Evolutionary conservation across 2,113 vertebrate genomes (phyloP), one percentile per base, ranked within the genome.

Genomic region (Erythrolamprus reginae): DNA sequence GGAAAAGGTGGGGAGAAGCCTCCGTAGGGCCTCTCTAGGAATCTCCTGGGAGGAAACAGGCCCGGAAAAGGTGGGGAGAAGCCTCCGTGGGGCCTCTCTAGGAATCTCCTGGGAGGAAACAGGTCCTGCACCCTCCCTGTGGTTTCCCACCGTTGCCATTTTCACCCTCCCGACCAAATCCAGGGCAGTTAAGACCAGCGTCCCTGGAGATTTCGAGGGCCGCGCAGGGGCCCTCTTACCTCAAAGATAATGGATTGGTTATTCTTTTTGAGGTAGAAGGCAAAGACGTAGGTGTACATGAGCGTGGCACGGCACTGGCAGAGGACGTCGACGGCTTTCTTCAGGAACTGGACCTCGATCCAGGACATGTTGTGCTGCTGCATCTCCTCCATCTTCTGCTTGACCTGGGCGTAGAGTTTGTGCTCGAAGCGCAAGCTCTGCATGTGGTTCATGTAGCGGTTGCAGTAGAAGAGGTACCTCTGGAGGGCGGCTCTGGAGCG

Each of bases 211-310:
- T 13, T 4, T 13, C 23, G 4, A 87, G 10, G 58, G 55, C 12
- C 2, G 1, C 50, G 2, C 21, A 23, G 28, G 6, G 26, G 1
- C 93, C 93, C 82, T 56, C 93, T 93, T 97, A 99, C 99, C 99
- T 99, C 99, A 97, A 99, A 99, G 97, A 99, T 99, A 97, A 99
- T 99, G 97, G 99, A 99, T 98, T 99, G 99, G 98, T 99, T 99
- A 98, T 99, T 99, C 98, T 99, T 99, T 98, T 99, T 99, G 99
- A 99, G 99, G 99, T 99, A 99, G 99, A 99, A 99, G 96, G 99
- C 99, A 97, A 99, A 99, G 97, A 99, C 99, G 90, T 99, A 99
- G 96, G 99, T 99, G 98, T 99, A 99, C 99, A 99, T 99, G 97
- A 99, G 99, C 83, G 99, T 99, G 97, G 99, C 99, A 96, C 99